A percentile compares a stretch with the other conserved stretches of the same genome.
phyloP scores from a whole-genome alignment of 2,113 vertebrate species.

The Chinchilla lanigera region DNA sequence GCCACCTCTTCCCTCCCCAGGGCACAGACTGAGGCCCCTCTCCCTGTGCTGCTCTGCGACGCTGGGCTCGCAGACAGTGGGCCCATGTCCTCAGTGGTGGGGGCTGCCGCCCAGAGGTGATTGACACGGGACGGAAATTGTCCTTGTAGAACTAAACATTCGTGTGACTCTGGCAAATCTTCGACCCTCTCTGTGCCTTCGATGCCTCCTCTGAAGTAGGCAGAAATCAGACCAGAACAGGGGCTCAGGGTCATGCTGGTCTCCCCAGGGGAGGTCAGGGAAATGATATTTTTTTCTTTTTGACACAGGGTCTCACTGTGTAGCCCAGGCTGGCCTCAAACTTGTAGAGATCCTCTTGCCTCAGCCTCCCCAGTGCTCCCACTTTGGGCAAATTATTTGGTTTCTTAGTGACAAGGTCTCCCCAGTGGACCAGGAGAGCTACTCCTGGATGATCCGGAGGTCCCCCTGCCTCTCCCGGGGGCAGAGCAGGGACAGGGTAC shows the following conservation, averaged over 20 bases:
- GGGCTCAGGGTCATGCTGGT: not conserved
- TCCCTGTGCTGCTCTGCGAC: not conserved
- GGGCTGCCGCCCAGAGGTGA: not conserved
- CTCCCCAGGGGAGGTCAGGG: not conserved
- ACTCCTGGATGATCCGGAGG: not conserved
- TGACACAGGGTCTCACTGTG: not conserved
- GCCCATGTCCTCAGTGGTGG: not conserved
- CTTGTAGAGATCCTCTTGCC: not conserved
- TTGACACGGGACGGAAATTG: not conserved
- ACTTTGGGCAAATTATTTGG: not conserved
- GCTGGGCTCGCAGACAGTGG: not conserved
- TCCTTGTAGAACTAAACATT: not conserved
- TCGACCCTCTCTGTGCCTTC: not conserved
- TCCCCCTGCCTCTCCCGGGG: not conserved
- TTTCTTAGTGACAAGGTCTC: constrained; percentile 29
- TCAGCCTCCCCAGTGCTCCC: not conserved
- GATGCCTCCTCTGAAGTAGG: not conserved
- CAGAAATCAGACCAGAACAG: not conserved
- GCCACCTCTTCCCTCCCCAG: not conserved
- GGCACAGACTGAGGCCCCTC: not conserved
- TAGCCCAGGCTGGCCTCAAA: not conserved
- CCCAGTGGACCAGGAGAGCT: not conserved
- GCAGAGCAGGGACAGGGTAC: not conserved
- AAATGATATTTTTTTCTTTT: not conserved
- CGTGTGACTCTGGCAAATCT: constrained; percentile 3